These are phyloP conservation scores for Ectemnius cavifrons DNA, from an alignment of 2,888 invertebrate species.

Conservation along the genomic window DNA sequence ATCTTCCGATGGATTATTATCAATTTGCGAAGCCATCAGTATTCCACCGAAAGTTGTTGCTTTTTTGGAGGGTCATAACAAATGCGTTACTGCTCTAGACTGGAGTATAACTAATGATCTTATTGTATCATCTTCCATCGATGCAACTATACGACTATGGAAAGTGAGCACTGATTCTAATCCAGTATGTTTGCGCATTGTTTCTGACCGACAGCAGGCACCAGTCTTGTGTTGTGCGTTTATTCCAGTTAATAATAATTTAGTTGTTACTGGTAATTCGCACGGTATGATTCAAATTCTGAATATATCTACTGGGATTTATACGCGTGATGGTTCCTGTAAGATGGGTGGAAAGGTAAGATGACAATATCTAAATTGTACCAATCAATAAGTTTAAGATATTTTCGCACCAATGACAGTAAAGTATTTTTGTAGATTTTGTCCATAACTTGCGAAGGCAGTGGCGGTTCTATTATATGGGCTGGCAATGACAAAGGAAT, in stretches of 20 bases:
- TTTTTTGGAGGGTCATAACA: slow-evolving; percentile 86
- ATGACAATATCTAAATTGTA: slow-evolving; percentile 42
- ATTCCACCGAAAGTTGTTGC: slow-evolving; percentile 86
- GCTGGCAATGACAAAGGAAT: slow-evolving; percentile 88
- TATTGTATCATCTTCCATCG: slow-evolving; percentile 87
- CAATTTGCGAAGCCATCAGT: slow-evolving; percentile 86
- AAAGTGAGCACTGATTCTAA: slow-evolving; percentile 78
- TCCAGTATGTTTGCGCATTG: slow-evolving; percentile 82
- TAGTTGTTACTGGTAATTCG: slow-evolving; percentile 88
- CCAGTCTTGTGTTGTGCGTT: slow-evolving; percentile 87
- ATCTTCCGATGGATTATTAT: slow-evolving; percentile 88
- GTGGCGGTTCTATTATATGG: slow-evolving; percentile 85
- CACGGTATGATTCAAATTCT: slow-evolving; percentile 87
- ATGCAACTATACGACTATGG: slow-evolving; percentile 88
- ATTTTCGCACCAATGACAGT: not conserved
- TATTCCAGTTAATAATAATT: slow-evolving; percentile 91
- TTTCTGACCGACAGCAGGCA: slow-evolving; percentile 82
- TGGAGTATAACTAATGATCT: slow-evolving; percentile 93
- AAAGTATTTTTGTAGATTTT: slow-evolving; percentile 77
- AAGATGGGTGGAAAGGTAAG: slow-evolving; percentile 80
- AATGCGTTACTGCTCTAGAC: slow-evolving; percentile 88
- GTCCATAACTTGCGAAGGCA: slow-evolving; percentile 87
- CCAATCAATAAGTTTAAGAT: not conserved
- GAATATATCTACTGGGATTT: slow-evolving; percentile 92
- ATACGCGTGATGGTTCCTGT: slow-evolving; percentile 81